These are phyloP conservation scores for Pseudococcus longispinus DNA, from an alignment of 2,888 invertebrate genomes.

Conservation along the genomic window DNA sequence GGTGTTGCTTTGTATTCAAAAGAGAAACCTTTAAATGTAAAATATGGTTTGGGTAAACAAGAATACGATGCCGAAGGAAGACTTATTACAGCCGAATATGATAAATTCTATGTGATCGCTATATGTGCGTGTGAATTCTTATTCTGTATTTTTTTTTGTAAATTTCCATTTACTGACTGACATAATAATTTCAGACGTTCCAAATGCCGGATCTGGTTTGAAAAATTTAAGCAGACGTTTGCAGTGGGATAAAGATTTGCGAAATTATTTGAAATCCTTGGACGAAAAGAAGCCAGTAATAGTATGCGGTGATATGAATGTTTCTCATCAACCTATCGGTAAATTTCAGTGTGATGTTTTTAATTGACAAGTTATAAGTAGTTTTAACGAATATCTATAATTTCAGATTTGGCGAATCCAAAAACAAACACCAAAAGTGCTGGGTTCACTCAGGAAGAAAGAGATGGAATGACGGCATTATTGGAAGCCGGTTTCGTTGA, in stretches of 20 bases:
- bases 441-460: constrained; percentile 94
- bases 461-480: constrained; percentile 87
- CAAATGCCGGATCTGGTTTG: constrained; percentile 89
- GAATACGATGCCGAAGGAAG: constrained; percentile 80
- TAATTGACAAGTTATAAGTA: background rate
- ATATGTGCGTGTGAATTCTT: constrained; percentile 67
- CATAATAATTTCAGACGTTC: constrained; percentile 73
- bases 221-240: constrained; percentile 86
- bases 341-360: constrained; percentile 56
- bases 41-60: constrained; percentile 78
- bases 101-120: constrained; percentile 86
- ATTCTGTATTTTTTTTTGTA: background rate
- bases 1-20: constrained; percentile 90
- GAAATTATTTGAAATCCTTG: constrained; percentile 77
- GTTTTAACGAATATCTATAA: constrained; percentile 52
- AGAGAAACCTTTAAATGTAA: constrained; percentile 80
- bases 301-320: constrained; percentile 96
- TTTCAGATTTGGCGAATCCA: constrained; percentile 89
- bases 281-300: constrained; percentile 92
- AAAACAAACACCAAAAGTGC: constrained; percentile 91
- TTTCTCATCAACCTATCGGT: constrained; percentile 94
- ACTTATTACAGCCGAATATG: constrained; percentile 92
- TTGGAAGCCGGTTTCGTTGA: constrained; percentile 85
- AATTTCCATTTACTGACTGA: background rate
- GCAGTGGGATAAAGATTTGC: constrained; percentile 88